These are phyloP conservation scores for Rotaria socialis DNA, from an alignment of 2,888 invertebrate species.

Conservation along the genomic window DNA sequence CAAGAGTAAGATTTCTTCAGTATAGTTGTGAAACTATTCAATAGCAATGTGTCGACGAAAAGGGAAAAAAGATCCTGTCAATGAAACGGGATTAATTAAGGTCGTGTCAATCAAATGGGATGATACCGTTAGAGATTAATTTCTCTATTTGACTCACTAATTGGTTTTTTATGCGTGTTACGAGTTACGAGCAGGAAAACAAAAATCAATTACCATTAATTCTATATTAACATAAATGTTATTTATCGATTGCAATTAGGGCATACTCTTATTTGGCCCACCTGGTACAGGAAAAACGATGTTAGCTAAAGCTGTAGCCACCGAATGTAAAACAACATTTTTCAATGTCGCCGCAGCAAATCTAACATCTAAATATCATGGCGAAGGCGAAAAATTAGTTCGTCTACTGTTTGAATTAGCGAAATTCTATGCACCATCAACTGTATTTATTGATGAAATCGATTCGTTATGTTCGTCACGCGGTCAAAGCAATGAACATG, in stretches of 20 bases:
- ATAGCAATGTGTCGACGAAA: too few species aligned
- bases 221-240: not conserved
- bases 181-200: too few species aligned
- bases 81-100: too few species aligned
- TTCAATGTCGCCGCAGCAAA: constrained; percentile 86
- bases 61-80: too few species aligned
- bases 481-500: constrained; percentile 92
- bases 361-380: constrained; percentile 93
- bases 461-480: constrained; percentile 90
- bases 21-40: too few species aligned
- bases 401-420: constrained; percentile 95
- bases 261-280: constrained; percentile 60
- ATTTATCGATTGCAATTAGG: constrained; percentile 50
- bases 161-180: too few species aligned
- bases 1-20: too few species aligned
- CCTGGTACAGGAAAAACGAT: constrained; percentile 64
- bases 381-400: constrained; percentile 97
- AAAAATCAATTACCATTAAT: too few species aligned
- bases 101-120: too few species aligned
- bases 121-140: too few species aligned
- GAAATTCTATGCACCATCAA: constrained; percentile 92
- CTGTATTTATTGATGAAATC: constrained; percentile 97
- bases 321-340: constrained; percentile 63
- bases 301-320: constrained; percentile 63
- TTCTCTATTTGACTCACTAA: too few species aligned